Percentiles rank a stretch among this genome's conserved stretches.
Evolutionary conservation across 2,888 invertebrate species (phyloP).

Genomic region (Phyto melanocephala): DNA sequence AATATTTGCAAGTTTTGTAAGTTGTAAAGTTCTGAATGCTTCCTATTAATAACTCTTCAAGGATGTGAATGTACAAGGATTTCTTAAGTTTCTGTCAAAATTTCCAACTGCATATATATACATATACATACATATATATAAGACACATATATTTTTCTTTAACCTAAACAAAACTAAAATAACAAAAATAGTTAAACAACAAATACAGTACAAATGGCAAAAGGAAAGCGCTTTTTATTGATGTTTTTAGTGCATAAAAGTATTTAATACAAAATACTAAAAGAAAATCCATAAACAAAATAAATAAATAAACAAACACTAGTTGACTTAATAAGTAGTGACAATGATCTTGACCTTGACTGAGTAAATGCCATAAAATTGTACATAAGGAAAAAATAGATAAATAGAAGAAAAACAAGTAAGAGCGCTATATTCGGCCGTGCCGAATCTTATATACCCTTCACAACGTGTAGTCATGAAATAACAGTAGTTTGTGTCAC

Average conservation of each 20-base stretch:
- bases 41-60: neutral
- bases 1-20: neutral
- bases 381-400: constrained; percentile 19
- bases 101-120: neutral
- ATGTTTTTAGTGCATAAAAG: too few relatives aligned
- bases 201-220: neutral
- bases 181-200: neutral
- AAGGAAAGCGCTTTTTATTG: neutral
- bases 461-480: too few relatives aligned
- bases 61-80: neutral
- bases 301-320: constrained; percentile 29
- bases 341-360: constrained; percentile 67
- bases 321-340: constrained; percentile 31
- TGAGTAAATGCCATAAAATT: constrained; percentile 47
- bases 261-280: constrained; percentile 16
- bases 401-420: too few relatives aligned
- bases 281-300: neutral
- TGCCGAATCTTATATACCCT: too few relatives aligned
- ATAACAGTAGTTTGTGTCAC: too few relatives aligned
- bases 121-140: too few relatives aligned
- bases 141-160: too few relatives aligned
- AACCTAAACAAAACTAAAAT: neutral
- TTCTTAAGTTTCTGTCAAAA: neutral
- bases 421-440: too few relatives aligned
- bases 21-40: neutral